Evolutionary conservation across 2,113 vertebrate species (phyloP).

Genomic region (Bufo gargarizans): DNA sequence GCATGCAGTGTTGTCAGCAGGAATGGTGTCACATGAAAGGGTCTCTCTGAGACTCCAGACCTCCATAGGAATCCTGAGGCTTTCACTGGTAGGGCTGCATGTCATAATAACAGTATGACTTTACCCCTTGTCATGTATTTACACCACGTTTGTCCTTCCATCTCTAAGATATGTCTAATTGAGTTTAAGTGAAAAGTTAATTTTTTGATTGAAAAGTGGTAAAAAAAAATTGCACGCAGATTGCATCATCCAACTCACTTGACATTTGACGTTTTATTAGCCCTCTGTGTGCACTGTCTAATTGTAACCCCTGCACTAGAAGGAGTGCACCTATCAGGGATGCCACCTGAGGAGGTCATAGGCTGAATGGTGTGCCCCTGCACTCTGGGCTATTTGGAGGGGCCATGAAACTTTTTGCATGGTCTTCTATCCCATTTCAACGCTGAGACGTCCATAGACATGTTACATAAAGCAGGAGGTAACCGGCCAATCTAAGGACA

Average conservation of each 20-base stretch:
- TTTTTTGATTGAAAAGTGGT: background rate
- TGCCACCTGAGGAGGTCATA: too few relatives aligned
- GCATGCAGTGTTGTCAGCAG: background rate
- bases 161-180: background rate
- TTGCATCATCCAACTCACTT: background rate
- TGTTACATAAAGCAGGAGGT: background rate
- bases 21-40: slow-evolving; percentile 19
- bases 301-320: too few relatives aligned
- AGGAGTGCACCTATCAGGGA: too few relatives aligned
- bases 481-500: too few relatives aligned
- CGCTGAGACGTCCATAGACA: background rate
- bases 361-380: too few relatives aligned
- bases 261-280: background rate
- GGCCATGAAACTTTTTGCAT: too few relatives aligned
- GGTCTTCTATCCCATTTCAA: background rate
- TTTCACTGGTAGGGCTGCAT: background rate
- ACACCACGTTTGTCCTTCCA: background rate
- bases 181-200: background rate
- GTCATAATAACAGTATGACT: background rate
- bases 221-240: background rate
- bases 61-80: background rate
- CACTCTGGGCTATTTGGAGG: too few relatives aligned
- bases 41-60: background rate
- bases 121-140: background rate
- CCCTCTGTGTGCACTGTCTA: background rate